Percentiles rank a stretch among this genome's conserved stretches.
phyloP scores from a whole-genome alignment of 2,888 invertebrate genomes.

The Eumacrocentrus americanus region DNA sequence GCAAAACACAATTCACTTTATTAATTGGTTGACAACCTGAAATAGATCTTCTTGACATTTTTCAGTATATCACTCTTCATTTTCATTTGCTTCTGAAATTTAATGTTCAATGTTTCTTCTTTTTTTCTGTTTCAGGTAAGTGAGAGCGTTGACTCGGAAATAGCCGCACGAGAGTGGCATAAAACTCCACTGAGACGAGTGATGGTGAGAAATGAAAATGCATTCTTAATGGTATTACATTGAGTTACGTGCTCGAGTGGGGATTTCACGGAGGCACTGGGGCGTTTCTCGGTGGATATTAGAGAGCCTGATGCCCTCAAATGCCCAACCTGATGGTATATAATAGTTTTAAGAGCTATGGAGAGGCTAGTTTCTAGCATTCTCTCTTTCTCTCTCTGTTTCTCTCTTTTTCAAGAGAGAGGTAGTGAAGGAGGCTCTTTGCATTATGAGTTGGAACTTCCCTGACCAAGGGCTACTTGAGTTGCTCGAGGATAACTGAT shows the following conservation, averaged over 20 bases:
- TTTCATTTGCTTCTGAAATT: neutral
- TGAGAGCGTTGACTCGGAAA: neutral
- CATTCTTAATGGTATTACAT: conserved; percentile 36
- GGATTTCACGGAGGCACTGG: conserved; percentile 28
- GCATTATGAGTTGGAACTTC: neutral
- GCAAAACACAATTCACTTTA: neutral
- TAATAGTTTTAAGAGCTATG: neutral
- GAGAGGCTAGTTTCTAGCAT: neutral
- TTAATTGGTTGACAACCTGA: neutral
- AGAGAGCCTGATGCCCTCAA: neutral
- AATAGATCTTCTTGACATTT: neutral
- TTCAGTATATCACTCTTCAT: neutral
- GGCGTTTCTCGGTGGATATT: neutral
- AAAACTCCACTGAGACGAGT: conserved; percentile 18
- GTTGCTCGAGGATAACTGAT: neutral
- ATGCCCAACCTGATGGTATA: neutral
- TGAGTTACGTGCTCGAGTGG: conserved; percentile 29
- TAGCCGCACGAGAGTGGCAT: neutral
- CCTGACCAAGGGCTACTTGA: neutral
- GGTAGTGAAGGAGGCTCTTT: neutral
- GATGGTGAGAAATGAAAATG: conserved; percentile 17
- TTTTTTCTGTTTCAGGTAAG: conserved; percentile 42
- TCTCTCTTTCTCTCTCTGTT: too few relatives aligned
- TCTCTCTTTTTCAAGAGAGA: too few relatives aligned
- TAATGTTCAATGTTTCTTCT: conserved; percentile 16